Conservation (phyloP, 2,888 invertebrate species). For the Euplexia lucipara region DNA sequence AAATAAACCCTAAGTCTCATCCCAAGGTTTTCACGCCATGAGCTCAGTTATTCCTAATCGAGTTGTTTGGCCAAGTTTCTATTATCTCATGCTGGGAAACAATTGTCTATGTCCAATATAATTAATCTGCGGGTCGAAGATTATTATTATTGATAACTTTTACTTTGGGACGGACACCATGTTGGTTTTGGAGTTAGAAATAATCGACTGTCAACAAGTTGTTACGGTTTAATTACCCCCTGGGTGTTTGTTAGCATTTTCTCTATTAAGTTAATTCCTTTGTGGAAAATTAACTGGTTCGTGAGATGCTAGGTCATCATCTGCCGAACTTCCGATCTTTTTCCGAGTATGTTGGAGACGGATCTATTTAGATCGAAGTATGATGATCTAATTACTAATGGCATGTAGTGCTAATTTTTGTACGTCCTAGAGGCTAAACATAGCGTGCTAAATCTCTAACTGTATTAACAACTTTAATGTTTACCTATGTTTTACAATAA, state of each 20-base stretch:
- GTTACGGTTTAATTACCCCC: slow-evolving; percentile 31
- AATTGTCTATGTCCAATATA: slow-evolving; percentile 37
- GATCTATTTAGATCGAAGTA: too few species aligned
- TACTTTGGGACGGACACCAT: slow-evolving; percentile 21
- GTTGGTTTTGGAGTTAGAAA: slow-evolving; percentile 18
- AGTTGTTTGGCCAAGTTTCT: slow-evolving; percentile 32
- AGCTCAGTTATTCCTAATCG: slow-evolving; percentile 10
- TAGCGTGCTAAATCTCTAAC: too few species aligned
- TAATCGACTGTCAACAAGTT: slow-evolving; percentile 12
- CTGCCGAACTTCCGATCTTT: too few species aligned
- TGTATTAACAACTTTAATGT: too few species aligned
- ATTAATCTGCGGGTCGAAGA: slow-evolving; percentile 41
- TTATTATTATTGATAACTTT: slow-evolving; percentile 36
- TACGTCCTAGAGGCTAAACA: too few species aligned
- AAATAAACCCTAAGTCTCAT: not conserved
- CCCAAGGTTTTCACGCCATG: slow-evolving; percentile 16
- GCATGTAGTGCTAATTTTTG: too few species aligned
- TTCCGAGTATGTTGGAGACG: too few species aligned
- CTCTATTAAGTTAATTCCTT: not conserved
- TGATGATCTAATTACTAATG: too few species aligned
- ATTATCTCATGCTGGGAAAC: slow-evolving; percentile 38
- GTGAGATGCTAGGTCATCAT: too few species aligned
- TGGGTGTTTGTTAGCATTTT: not conserved
- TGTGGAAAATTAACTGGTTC: too few species aligned
- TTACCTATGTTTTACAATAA: too few species aligned